Percentiles rank a stretch among this genome's conserved stretches.
These are phyloP conservation scores for Sarcophaga variegata DNA, from an alignment of 2,888 invertebrate species.

Conservation along the genomic window DNA sequence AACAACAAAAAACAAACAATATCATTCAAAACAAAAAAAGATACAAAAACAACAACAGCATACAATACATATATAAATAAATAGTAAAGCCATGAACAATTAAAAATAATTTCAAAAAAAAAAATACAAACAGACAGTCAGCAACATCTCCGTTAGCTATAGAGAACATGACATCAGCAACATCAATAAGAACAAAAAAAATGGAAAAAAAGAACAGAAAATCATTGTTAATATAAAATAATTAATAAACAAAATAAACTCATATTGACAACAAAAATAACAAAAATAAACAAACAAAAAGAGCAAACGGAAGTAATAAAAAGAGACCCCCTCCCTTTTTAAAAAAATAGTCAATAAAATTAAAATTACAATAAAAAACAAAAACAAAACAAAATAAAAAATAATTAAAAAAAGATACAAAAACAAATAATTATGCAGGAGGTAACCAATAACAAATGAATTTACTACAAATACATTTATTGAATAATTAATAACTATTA, in stretches of 20 bases:
- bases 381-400: conserved; percentile 1
- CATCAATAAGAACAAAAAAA: conserved; percentile 7
- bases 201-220: background rate
- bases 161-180: conserved; percentile 5
- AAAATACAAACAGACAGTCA: conserved; percentile 20
- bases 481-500: conserved; percentile 46
- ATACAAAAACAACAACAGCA: background rate
- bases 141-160: background rate
- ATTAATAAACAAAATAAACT: conserved; percentile 33
- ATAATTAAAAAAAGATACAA: conserved; percentile 8
- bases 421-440: conserved; percentile 51
- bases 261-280: background rate
- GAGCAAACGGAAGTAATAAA: conserved; percentile 25
- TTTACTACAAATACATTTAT: conserved; percentile 64
- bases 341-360: background rate
- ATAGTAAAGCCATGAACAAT: conserved; percentile 34
- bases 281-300: conserved; percentile 15
- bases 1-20: conserved; percentile 7
- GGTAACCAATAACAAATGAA: conserved; percentile 66
- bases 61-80: conserved; percentile 44
- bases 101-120: conserved; percentile 27
- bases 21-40: conserved; percentile 6
- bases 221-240: conserved; percentile 50
- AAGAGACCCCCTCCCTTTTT: background rate
- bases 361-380: conserved; percentile 39